Evolutionary conservation across 2,797 vertebrate genomes (phyloP), one percentile per base, ranked within the genome.

Genomic region (Lates japonicus): DNA sequence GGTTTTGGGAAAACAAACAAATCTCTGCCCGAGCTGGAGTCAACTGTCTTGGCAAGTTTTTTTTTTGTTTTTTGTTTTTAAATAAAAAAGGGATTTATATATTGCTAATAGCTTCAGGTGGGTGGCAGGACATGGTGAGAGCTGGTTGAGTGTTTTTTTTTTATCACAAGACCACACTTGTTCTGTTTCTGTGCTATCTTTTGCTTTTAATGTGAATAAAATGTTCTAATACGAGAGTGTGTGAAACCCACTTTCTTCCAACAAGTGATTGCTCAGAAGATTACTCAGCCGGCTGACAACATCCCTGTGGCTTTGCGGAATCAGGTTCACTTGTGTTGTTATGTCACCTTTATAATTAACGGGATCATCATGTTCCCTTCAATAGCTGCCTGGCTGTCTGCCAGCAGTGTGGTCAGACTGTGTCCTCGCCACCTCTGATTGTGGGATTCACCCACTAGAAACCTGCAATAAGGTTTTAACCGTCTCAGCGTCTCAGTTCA

Each of bases 341-440:
- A 88, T 85, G 90, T 92, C 94, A 92, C 86, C 83, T 91, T 92
- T 89, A 90, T 94, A 89, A 91, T 91, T 86, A 94, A 87, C 85
- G 68, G 89, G 93, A 90, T 94, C 94, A 93, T 89, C 80, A 66
- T 95, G 94, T 95, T 95, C 94, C 83, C 75, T 88, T 81, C 87
- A 60, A 84, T 85, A 77, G 80, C 72, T 70, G 67, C 76, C 75
- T 93, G 90, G 90, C 78, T 63, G 78, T 82, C 78, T 84, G 86
- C 91, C 88, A 91, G 82, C 57, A 51, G 39, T 57, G 70, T 87
- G 83, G 79, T 91, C 77, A 76, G 85, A 87, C 86, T 61, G 72
- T 82, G 70, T 87, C 86, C 66, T 83, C 82, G 44, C 39, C 82
- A 78, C 79, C 70, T 71, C 64, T 78, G 70, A 83, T 71, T 84